A percentile compares a stretch with the other conserved stretches of the same genome.
phyloP scores from a whole-genome alignment of 2,888 invertebrate genomes.

The Drosophila mimica region DNA sequence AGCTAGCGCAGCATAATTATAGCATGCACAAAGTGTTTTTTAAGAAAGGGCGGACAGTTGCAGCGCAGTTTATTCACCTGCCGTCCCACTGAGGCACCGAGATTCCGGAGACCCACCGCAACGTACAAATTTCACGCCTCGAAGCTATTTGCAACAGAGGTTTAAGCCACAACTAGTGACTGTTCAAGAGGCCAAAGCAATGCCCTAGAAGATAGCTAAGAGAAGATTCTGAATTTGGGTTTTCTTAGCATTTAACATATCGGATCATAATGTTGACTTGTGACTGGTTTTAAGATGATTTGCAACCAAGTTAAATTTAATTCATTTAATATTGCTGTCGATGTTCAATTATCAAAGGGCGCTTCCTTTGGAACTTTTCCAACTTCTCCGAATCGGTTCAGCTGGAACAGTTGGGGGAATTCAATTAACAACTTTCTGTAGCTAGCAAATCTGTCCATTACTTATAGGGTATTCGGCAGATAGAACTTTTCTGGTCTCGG shows the following conservation, averaged over 20 bases:
- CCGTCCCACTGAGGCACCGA: conserved; percentile 38
- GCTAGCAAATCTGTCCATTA: too few relatives aligned
- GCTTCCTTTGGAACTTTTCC: too few relatives aligned
- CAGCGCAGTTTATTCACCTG: conserved; percentile 83
- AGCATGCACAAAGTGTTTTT: conserved; percentile 77
- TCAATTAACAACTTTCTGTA: not conserved
- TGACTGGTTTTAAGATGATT: too few relatives aligned
- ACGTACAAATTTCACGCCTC: conserved; percentile 79
- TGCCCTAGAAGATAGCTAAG: not conserved
- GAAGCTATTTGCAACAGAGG: conserved; percentile 80
- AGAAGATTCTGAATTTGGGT: not conserved
- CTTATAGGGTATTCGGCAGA: not conserved
- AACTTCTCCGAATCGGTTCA: not conserved
- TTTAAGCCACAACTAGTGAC: not conserved
- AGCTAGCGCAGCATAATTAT: conserved; percentile 81
- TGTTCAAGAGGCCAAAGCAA: not conserved
- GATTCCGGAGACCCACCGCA: conserved; percentile 38
- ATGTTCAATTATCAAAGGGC: not conserved
- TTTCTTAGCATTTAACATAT: not conserved
- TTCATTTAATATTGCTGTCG: not conserved
- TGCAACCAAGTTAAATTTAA: not conserved
- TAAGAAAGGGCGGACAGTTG: conserved; percentile 83
- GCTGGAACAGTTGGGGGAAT: not conserved
- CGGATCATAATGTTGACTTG: not conserved
- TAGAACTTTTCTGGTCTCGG: not conserved